A percentile compares a stretch with the other conserved stretches of the same genome.
Conservation (phyloP, 2,113 vertebrate species). For the Morone chrysops region DNA sequence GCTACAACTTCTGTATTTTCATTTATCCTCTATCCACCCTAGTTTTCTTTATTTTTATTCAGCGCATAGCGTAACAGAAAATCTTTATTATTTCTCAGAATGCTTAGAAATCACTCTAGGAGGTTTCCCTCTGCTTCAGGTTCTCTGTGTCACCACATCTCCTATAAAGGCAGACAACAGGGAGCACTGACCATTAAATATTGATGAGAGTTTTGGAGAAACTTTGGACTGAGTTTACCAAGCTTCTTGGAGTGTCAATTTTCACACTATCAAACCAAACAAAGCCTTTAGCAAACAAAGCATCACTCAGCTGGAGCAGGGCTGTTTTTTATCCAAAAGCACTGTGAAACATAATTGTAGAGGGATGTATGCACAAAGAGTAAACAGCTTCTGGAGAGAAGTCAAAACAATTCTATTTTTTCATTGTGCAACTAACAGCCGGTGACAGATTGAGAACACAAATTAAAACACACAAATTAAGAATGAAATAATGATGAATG, state of each 20-base stretch:
- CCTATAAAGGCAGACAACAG: slow-evolving; percentile 2
- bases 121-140: slow-evolving; percentile 26
- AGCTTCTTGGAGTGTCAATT: slow-evolving; percentile 30
- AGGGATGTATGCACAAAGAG: background rate
- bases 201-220: slow-evolving; percentile 16
- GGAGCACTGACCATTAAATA: slow-evolving; percentile 20
- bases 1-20: background rate
- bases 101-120: slow-evolving; percentile 11
- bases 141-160: background rate
- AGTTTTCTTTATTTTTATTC: slow-evolving; percentile 29
- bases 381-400: slow-evolving; percentile 9
- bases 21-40: background rate
- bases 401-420: slow-evolving; percentile 11
- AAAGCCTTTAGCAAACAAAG: slow-evolving; percentile 35
- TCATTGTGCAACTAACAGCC: slow-evolving; percentile 25
- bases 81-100: slow-evolving; percentile 30
- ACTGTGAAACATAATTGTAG: slow-evolving; percentile 21
- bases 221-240: slow-evolving; percentile 33
- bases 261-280: slow-evolving; percentile 35
- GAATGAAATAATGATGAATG: background rate
- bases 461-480: background rate
- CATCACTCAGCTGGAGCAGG: slow-evolving; percentile 5
- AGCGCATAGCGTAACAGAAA: background rate
- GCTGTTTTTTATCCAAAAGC: background rate
- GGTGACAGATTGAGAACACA: background rate